phyloP scores from a whole-genome alignment of 2,113 vertebrate species.

The Dasypus novemcinctus region DNA sequence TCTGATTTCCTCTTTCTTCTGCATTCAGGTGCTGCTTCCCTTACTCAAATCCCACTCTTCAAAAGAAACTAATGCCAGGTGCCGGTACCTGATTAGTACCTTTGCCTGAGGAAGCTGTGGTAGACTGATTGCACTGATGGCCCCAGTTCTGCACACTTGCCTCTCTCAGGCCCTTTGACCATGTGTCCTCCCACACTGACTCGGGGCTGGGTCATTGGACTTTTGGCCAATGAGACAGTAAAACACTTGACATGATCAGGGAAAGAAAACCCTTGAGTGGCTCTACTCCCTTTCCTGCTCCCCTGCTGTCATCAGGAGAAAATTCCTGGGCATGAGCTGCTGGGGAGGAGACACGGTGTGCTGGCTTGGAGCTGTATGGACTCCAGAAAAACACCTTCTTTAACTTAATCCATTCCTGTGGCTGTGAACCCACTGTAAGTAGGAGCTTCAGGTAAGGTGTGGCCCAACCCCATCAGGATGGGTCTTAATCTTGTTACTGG shows the following conservation, averaged over 20 bases:
- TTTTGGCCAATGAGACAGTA: neutral
- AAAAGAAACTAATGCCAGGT: neutral
- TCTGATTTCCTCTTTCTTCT: neutral
- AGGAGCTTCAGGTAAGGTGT: no score
- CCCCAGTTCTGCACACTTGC: neutral
- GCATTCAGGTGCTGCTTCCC: neutral
- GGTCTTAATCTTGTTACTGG: no score
- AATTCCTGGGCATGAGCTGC: neutral
- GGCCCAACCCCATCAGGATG: no score
- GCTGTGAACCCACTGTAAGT: no score
- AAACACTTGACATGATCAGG: neutral
- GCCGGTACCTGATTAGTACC: accelerated
- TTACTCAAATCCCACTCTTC: neutral
- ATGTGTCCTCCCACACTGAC: neutral
- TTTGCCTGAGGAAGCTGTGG: neutral
- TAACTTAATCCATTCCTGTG: no score
- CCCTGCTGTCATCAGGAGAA: neutral
- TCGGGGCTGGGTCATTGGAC: neutral
- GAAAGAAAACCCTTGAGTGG: neutral
- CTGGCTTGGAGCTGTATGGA: no score
- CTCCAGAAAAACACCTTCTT: no score
- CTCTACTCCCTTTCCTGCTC: neutral
- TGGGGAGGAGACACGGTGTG: no score
- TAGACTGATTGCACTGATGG: neutral
- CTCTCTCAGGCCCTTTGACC: neutral